Evolutionary conservation across 2,797 vertebrate species (phyloP).

Genomic region (Sebastes hubbsi): DNA sequence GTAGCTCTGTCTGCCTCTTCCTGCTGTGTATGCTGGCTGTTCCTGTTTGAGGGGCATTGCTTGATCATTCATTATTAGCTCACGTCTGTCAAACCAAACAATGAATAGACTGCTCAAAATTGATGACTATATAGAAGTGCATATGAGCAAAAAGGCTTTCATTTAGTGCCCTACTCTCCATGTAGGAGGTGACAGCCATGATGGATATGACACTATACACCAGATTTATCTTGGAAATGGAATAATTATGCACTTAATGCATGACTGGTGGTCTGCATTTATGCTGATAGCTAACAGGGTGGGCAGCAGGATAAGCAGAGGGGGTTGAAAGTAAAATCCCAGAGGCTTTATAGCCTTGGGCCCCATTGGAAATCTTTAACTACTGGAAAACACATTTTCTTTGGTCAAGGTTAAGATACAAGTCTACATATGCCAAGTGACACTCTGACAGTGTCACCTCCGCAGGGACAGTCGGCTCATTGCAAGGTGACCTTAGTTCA

Average conservation of each 20-base stretch:
- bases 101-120: slow-evolving; percentile 87
- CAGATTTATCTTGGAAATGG: slow-evolving; percentile 95
- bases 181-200: slow-evolving; percentile 89
- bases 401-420: slow-evolving; percentile 80
- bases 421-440: slow-evolving; percentile 66
- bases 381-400: slow-evolving; percentile 80
- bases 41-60: slow-evolving; percentile 82
- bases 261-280: slow-evolving; percentile 89
- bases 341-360: slow-evolving; percentile 51
- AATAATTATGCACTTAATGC: slow-evolving; percentile 92
- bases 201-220: slow-evolving; percentile 90
- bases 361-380: slow-evolving; percentile 77
- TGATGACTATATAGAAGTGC: slow-evolving; percentile 92
- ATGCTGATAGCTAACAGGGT: slow-evolving; percentile 87
- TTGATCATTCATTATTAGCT: slow-evolving; percentile 88
- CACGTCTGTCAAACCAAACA: slow-evolving; percentile 89
- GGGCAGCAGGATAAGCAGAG: slow-evolving; percentile 64
- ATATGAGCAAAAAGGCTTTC: slow-evolving; percentile 90
- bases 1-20: slow-evolving; percentile 24
- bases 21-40: slow-evolving; percentile 53
- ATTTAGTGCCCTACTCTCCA: slow-evolving; percentile 88
- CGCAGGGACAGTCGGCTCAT: slow-evolving; percentile 63
- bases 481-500: slow-evolving; percentile 81
- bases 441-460: slow-evolving; percentile 67
- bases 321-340: slow-evolving; percentile 67